Percentiles rank a stretch among this genome's conserved stretches.
Conservation (phyloP, 2,113 vertebrate species). For the Phoenicopterus ruber region DNA sequence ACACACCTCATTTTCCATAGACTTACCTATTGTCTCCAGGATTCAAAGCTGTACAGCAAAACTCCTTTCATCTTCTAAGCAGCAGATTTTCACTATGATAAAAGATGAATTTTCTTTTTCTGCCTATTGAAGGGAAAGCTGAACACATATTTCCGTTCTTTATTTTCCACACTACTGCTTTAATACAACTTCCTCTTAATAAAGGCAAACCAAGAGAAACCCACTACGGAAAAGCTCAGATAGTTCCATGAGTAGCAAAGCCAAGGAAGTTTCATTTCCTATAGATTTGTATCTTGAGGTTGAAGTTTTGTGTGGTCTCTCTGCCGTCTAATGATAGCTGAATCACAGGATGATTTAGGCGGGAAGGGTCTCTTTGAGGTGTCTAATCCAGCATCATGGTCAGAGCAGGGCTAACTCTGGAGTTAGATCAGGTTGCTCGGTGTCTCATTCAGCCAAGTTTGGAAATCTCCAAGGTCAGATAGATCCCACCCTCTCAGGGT, state of each 20-base stretch:
- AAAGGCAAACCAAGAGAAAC: neutral
- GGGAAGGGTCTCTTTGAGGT: neutral
- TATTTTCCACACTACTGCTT: slow-evolving; percentile 10
- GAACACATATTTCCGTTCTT: slow-evolving; percentile 3
- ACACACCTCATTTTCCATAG: neutral
- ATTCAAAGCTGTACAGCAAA: neutral
- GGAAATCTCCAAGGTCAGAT: neutral
- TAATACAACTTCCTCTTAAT: slow-evolving; percentile 22
- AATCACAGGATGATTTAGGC: neutral
- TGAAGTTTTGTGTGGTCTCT: neutral
- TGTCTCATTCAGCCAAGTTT: neutral
- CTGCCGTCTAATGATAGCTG: neutral
- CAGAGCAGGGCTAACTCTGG: neutral
- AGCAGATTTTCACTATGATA: neutral
- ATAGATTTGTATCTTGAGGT: neutral
- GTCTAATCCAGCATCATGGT: neutral
- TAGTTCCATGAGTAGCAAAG: neutral
- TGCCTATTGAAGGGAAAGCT: neutral
- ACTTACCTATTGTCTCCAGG: neutral
- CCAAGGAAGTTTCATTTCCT: slow-evolving; percentile 35
- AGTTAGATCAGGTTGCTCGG: neutral
- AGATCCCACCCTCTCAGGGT: neutral
- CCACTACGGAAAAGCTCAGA: neutral
- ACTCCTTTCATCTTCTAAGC: neutral
- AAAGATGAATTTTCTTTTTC: neutral